Evolutionary conservation across 2,888 invertebrate species (phyloP).

Genomic region (Scaptomyza reducta): DNA sequence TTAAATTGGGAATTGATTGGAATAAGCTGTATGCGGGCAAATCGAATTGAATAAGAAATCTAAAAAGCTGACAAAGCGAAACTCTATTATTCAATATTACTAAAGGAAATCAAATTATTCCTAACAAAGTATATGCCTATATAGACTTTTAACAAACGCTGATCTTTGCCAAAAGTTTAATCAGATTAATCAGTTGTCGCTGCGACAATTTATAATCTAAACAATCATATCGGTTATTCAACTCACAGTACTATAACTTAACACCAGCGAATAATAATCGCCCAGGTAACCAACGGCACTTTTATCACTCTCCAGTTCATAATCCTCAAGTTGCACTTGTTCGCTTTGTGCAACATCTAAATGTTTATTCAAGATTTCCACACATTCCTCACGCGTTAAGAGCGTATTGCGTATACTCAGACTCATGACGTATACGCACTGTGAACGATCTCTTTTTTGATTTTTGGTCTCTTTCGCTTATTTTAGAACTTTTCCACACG

Average conservation of each 20-base stretch:
- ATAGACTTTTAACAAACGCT: background rate
- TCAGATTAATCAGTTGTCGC: slow-evolving; percentile 27
- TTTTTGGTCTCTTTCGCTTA: background rate
- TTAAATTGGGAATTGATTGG: too few species aligned
- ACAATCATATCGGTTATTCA: slow-evolving; percentile 1
- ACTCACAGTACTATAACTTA: slow-evolving; percentile 60
- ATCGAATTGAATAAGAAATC: too few species aligned
- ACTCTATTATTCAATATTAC: too few species aligned
- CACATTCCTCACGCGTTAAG: slow-evolving; percentile 62
- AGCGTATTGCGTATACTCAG: slow-evolving; percentile 59
- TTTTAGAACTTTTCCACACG: slow-evolving; percentile 2
- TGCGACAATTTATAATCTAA: slow-evolving; percentile 26
- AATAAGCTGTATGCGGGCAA: too few species aligned
- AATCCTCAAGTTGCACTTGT: slow-evolving; percentile 44
- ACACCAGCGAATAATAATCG: slow-evolving; percentile 73
- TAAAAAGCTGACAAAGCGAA: too few species aligned
- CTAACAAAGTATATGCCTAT: too few species aligned
- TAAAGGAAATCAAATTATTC: too few species aligned
- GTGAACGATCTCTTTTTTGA: background rate
- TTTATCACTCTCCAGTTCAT: slow-evolving; percentile 39
- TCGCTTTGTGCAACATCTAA: slow-evolving; percentile 8
- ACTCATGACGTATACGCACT: slow-evolving; percentile 36
- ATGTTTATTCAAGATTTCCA: slow-evolving; percentile 57
- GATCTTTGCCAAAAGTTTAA: background rate
- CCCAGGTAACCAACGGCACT: slow-evolving; percentile 76